A percentile compares a stretch with the other conserved stretches of the same genome.
phyloP scores from a whole-genome alignment of 2,113 vertebrate species.

The Cercopithecus mona region DNA sequence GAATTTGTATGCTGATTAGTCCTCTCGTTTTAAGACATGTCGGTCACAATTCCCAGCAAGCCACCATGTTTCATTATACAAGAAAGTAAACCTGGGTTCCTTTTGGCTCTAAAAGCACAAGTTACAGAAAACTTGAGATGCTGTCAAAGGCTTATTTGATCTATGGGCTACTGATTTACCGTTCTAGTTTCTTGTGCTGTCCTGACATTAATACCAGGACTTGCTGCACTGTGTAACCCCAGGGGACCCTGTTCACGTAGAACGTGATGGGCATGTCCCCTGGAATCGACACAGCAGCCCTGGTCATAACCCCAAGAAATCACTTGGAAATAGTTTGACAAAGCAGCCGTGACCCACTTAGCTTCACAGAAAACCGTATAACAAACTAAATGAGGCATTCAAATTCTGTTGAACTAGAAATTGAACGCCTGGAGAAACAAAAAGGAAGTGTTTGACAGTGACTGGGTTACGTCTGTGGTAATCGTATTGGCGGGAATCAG shows the following conservation, averaged over 20 bases:
- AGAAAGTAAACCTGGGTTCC: background rate
- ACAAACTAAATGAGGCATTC: background rate
- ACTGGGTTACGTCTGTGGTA: background rate
- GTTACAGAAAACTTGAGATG: background rate
- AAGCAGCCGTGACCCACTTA: background rate
- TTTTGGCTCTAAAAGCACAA: slow-evolving; percentile 5
- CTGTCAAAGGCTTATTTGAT: background rate
- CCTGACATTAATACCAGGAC: background rate
- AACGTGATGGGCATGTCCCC: background rate
- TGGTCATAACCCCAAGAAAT: background rate
- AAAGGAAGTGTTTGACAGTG: background rate
- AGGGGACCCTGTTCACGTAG: background rate
- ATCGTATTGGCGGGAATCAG: background rate
- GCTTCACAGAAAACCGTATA: background rate
- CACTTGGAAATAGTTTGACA: background rate
- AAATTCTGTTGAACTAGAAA: slow-evolving; percentile 25
- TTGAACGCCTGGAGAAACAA: background rate
- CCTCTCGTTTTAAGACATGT: background rate
- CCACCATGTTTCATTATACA: background rate
- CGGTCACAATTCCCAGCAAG: slow-evolving; percentile 20
- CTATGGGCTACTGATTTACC: background rate
- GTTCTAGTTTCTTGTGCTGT: background rate
- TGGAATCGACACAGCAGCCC: background rate
- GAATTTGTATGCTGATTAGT: background rate
- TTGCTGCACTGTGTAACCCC: rapidly evolving